Base-by-base conservation (phyloP, 1,140 invertebrate species). In the Pseudachorutes palmiensis region DNA sequence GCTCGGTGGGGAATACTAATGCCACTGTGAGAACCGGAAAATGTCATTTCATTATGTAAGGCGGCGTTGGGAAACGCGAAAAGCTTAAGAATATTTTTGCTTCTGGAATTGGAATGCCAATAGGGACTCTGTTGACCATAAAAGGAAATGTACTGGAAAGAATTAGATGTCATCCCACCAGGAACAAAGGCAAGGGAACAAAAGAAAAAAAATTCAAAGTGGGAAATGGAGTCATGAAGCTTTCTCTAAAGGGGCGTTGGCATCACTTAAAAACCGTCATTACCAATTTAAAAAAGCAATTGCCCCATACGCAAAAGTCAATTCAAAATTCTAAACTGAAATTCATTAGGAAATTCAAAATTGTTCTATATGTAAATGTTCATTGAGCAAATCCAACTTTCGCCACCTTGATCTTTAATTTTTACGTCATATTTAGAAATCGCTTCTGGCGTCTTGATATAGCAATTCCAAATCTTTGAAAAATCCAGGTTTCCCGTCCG, bases 111-210 rank as follows among this genome's bases (percentile, higher is more conserved):
- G 51, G 51, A 55, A 55, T 55, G 51, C 24, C 14, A 26, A 55
- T 14, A 9, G 12, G 51, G 51, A 55, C 51, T 55, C 51, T 55
- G 63, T 49, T 64, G 63, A 64, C 63, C 48, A 64, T 64, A 64
- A 64, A 64, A 51, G 22, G 63, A 28, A 64, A 64, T 64, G 63
- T 64, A 64, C 19, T 55, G 48, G 63, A 64, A 64, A 64, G 41
- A 28, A 64, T 64, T 32, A 32, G 48, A 49, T 64, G 63, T 58
- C 64, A 58, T 65, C 36, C 32, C 36, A 48, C 32, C 2, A 22
- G 9, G 2, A 19, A 3, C 16, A 41, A n/a, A 16, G 61, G 31
- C 32, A 32, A 24, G 14, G 32, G 45, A 29, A 62, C 19, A 62
- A 24, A 24, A 62, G 19, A 48, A 30, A 19, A 24, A 32, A 36